phyloP scores from a whole-genome alignment of 2,888 invertebrate species.

The Spilarctia lutea region DNA sequence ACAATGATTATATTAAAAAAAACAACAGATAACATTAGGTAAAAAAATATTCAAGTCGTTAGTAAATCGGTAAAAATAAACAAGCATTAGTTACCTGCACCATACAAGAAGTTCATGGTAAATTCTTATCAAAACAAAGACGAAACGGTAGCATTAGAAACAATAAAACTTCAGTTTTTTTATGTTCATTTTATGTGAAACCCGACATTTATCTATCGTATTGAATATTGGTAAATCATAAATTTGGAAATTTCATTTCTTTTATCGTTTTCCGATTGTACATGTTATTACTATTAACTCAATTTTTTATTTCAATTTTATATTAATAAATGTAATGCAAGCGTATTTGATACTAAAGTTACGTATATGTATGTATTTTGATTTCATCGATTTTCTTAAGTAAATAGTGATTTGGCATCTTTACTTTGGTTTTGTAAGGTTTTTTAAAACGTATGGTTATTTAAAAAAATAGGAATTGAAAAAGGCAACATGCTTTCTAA shows the following conservation, averaged over 20 bases:
- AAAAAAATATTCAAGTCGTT: not conserved
- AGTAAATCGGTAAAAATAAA: not conserved
- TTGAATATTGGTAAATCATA: conserved; percentile 50
- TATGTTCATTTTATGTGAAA: conserved; percentile 43
- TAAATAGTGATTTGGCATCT: not conserved
- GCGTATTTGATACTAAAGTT: not conserved
- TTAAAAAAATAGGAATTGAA: not conserved
- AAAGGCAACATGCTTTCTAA: not conserved
- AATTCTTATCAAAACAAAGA: not conserved
- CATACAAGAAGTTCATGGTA: conserved; percentile 17
- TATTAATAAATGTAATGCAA: not conserved
- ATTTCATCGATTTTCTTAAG: not conserved
- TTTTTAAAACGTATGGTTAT: too few species aligned
- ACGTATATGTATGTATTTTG: not conserved
- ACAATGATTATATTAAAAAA: not conserved
- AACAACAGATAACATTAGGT: not conserved
- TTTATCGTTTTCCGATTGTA: conserved; percentile 44
- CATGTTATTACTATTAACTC: conserved; percentile 34
- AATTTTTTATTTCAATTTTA: conserved; percentile 46
- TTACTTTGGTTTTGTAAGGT: too few species aligned
- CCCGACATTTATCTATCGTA: conserved; percentile 35
- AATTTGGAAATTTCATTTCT: conserved; percentile 48
- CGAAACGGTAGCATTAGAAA: conserved; percentile 34
- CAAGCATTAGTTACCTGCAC: conserved; percentile 13
- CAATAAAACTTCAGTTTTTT: conserved; percentile 39